Evolutionary conservation across 2,113 vertebrate species (phyloP), one percentile per base, ranked within the genome.

Genomic region (Pseudonaja textilis): DNA sequence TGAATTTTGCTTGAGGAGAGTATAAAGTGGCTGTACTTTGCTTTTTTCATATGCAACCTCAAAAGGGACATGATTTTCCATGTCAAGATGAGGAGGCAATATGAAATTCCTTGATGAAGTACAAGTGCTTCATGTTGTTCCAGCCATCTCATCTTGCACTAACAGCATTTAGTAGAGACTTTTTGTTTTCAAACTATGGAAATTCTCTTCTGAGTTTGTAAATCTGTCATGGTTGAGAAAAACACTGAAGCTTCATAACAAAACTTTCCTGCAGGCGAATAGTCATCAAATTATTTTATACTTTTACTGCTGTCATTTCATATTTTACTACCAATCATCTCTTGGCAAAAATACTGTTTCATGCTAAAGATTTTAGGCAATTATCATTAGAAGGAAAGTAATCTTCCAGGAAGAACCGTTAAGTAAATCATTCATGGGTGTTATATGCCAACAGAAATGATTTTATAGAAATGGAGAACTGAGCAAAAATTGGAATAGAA

Each of bases 351-450:
- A 91, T 90, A 1, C 0, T n/a, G 89, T 91, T 93, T 93, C 74
- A 54, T 85, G 92, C 87, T 54, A 93, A 0, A 92, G 86, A 81
- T 95, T 95, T 93, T 87, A 95, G 90, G 91, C 89, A 96, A 95
- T 94, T 96, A 45, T 59, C 93, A 93, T 90, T 86, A 96, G 94
- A 96, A 93, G 90, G 94, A 94, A 94, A 95, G 93, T 90, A 93
- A 90, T 94, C 20, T 87, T 95, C 88, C 56, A 93, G 85, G 42
- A 94, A 93, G 93, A 94, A 26, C 86, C 34, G 47, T 96, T 94
- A 94, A 94, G 87, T 23, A 61, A 96, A 95, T 94, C 90, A 96
- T 95, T 96, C 93, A 91, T 92, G 89, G 86, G 88, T 90, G 91
- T 87, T 94, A 39, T 87, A n/a, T 86, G 23, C 10, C 74, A 93